phyloP scores from a whole-genome alignment of 1,140 invertebrate genomes.

The Sinella curviseta region DNA sequence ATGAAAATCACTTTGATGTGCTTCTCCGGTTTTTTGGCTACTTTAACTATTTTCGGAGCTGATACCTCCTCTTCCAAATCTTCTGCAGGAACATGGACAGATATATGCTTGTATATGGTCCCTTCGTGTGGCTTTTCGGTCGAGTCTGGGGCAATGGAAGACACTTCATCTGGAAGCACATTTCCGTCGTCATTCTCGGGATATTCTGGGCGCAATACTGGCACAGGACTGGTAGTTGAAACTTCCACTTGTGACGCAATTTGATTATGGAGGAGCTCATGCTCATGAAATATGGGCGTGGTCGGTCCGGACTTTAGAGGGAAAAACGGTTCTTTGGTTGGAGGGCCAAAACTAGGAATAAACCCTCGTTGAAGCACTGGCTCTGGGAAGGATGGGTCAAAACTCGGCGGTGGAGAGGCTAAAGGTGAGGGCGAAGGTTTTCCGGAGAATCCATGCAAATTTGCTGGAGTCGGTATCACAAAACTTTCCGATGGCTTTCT shows the following conservation, averaged over 20 bases:
- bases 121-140: not conserved
- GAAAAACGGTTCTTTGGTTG: conserved; percentile 10
- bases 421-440: not conserved
- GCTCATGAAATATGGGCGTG: not conserved
- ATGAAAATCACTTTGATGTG: conserved; percentile 38
- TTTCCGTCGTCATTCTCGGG: not conserved
- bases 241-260: not conserved
- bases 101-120: conserved; percentile 4
- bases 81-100: not conserved
- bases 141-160: not conserved
- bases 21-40: conserved; percentile 10
- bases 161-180: not conserved
- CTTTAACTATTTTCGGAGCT: not conserved
- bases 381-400: conserved; percentile 1
- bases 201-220: not conserved
- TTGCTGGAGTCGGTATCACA: not conserved
- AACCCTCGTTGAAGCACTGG: conserved; percentile 16
- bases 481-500: not conserved
- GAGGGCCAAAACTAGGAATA: conserved; percentile 29
- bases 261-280: not conserved
- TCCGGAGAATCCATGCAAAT: not conserved
- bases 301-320: not conserved
- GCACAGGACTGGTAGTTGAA: not conserved
- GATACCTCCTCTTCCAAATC: not conserved
- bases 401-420: not conserved